These are phyloP conservation scores for Eretmochelys imbricata DNA, from an alignment of 2,113 vertebrate genomes.

Conservation along the genomic window DNA sequence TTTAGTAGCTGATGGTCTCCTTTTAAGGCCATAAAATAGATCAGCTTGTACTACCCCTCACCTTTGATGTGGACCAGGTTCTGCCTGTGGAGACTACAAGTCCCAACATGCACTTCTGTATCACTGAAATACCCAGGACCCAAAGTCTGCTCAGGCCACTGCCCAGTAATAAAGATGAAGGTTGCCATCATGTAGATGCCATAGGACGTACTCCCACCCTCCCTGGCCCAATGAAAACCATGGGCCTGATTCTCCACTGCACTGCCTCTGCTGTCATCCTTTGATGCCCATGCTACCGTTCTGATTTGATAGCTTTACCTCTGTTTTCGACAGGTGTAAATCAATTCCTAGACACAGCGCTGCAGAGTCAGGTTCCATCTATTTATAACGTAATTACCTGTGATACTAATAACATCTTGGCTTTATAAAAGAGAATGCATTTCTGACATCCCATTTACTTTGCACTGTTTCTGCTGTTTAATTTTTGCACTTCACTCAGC, in stretches of 20 bases:
- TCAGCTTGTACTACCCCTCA: neutral
- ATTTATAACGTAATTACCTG: neutral
- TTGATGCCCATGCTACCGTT: neutral
- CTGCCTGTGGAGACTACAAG: neutral
- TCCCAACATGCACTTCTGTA: neutral
- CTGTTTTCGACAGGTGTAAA: too few species aligned
- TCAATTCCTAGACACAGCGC: too few species aligned
- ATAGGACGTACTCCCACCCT: neutral
- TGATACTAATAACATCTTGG: neutral
- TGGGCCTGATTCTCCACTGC: neutral
- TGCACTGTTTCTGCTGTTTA: accelerated
- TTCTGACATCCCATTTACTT: neutral
- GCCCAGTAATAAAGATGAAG: neutral
- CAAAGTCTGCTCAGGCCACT: too few species aligned
- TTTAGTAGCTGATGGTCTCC: neutral
- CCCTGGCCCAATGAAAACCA: neutral
- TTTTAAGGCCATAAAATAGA: neutral
- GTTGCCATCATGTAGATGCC: neutral
- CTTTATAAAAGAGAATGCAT: neutral
- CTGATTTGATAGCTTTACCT: neutral
- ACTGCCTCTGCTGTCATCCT: neutral
- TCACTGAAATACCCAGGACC: neutral
- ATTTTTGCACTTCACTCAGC: neutral
- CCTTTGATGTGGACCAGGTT: neutral
- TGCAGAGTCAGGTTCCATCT: neutral